Evolutionary conservation across 2,113 vertebrate species (phyloP).

Genomic region (Laticauda colubrina): DNA sequence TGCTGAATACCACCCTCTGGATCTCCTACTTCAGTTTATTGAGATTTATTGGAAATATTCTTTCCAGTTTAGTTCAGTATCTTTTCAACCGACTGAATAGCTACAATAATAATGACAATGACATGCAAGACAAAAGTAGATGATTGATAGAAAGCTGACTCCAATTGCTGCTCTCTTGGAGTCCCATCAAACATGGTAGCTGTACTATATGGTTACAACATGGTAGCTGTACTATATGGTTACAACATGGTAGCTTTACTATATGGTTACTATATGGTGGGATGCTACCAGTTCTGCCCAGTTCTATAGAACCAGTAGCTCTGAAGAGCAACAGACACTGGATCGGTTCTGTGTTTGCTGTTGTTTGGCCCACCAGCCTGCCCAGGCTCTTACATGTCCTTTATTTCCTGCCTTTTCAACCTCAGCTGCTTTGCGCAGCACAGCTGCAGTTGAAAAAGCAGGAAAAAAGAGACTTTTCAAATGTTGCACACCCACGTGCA

Average conservation of each 20-base stretch:
- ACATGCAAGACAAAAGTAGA: neutral
- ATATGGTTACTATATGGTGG: neutral
- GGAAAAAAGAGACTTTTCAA: too few species aligned
- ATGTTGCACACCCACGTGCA: too few species aligned
- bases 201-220: neutral
- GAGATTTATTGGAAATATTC: neutral
- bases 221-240: neutral
- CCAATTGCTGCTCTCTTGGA: neutral
- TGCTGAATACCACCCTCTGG: too few species aligned
- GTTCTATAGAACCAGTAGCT: too few species aligned
- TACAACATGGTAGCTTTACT: neutral
- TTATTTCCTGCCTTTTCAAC: too few species aligned
- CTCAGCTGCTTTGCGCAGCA: too few species aligned
- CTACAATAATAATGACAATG: neutral
- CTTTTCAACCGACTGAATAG: neutral
- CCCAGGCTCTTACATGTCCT: too few species aligned
- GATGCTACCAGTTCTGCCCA: too few species aligned
- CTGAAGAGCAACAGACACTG: too few species aligned
- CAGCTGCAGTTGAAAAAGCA: too few species aligned
- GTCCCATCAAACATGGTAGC: neutral
- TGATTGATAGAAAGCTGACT: neutral
- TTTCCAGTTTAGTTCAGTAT: neutral
- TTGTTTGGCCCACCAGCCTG: too few species aligned
- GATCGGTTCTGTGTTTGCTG: too few species aligned
- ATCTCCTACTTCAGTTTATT: neutral